phyloP scores from a whole-genome alignment of 2,888 invertebrate species.

The Xylocampa areola region DNA sequence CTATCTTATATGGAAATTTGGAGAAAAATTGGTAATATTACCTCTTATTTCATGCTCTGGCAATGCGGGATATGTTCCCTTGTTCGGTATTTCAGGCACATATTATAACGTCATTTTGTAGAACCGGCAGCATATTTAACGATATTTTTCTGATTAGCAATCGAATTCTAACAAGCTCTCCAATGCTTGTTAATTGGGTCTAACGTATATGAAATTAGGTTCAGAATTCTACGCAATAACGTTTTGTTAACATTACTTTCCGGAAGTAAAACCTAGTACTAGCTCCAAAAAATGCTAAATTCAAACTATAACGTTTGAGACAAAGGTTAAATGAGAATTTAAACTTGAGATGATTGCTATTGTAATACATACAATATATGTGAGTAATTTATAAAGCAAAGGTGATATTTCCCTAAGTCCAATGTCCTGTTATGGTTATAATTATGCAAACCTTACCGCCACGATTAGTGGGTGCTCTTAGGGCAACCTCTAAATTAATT shows the following conservation, averaged over 20 bases:
- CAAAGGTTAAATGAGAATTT: not conserved
- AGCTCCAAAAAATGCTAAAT: constrained; percentile 3
- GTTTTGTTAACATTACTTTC: constrained; percentile 1
- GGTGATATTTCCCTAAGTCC: constrained; percentile 22
- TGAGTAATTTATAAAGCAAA: constrained; percentile 10
- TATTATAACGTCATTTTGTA: too few species aligned
- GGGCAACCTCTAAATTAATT: constrained; percentile 52
- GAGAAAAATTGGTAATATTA: constrained; percentile 43
- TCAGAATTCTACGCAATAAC: not conserved
- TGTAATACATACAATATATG: constrained; percentile 7
- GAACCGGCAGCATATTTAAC: too few species aligned
- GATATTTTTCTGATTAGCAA: too few species aligned
- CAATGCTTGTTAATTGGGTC: too few species aligned
- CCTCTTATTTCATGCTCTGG: constrained; percentile 20
- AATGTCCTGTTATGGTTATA: constrained; percentile 35
- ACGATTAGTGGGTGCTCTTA: constrained; percentile 35
- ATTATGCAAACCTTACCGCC: constrained; percentile 56
- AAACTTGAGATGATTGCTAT: constrained; percentile 9
- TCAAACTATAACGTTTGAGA: not conserved
- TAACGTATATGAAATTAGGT: too few species aligned
- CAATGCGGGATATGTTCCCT: constrained; percentile 2
- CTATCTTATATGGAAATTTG: constrained; percentile 57
- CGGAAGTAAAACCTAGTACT: not conserved
- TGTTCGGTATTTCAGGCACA: constrained; percentile 30
- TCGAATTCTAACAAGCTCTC: too few species aligned